Percentiles rank a stretch among this genome's conserved stretches.
Conservation (phyloP, 2,888 invertebrate species). For the Tuberolachnus salignus region DNA sequence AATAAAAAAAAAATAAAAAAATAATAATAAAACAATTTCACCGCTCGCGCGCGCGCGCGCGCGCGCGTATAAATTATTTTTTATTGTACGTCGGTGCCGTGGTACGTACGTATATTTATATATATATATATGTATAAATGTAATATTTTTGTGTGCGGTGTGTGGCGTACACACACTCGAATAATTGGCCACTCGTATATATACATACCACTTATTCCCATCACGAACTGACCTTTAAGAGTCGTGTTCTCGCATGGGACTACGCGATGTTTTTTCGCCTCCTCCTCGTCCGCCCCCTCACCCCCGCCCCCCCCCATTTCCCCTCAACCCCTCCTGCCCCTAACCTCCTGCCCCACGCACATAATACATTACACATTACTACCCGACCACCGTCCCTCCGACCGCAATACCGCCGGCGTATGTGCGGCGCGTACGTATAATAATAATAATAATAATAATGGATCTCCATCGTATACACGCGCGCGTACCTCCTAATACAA, state of each 20-base stretch:
- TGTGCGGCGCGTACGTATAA: too few species aligned
- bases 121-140: background rate
- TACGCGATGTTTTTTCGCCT: constrained; percentile 12
- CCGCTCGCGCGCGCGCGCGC: constrained; percentile 5
- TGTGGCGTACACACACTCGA: constrained; percentile 32
- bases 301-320: background rate
- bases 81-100: constrained; percentile 14
- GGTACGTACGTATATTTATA: background rate
- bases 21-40: constrained; percentile 49
- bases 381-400: background rate
- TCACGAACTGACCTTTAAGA: constrained; percentile 56
- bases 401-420: too few species aligned
- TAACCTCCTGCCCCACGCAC: too few species aligned
- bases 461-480: background rate
- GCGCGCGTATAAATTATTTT: constrained; percentile 44
- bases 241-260: constrained; percentile 35
- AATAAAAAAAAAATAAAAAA: constrained; percentile 22
- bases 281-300: background rate
- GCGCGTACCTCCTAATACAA: background rate
- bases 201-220: constrained; percentile 45
- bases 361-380: too few species aligned
- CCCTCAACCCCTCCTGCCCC: too few species aligned
- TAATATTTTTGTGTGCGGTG: constrained; percentile 25
- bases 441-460: background rate
- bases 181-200: constrained; percentile 51